Evolutionary conservation across 2,888 invertebrate species (phyloP).

Genomic region (Chloroclysta siterata): DNA sequence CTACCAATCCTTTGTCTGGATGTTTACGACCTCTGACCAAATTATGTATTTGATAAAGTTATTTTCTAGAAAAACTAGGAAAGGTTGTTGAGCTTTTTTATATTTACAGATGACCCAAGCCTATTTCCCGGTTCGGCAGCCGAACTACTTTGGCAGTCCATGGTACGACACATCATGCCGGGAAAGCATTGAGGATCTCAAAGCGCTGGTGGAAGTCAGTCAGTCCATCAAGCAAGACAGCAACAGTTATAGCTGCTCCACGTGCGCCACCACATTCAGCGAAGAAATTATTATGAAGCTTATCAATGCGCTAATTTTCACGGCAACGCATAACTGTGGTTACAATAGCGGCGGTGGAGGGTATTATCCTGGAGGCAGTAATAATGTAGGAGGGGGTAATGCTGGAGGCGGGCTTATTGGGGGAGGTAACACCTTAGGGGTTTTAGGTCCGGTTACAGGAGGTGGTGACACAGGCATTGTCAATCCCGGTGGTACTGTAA

Average conservation of each 20-base stretch:
- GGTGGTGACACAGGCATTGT: constrained; percentile 1
- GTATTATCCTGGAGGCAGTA: constrained; percentile 10
- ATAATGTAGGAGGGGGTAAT: constrained; percentile 27
- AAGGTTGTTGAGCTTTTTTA: not conserved
- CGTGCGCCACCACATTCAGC: constrained; percentile 43
- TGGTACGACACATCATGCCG: constrained; percentile 49
- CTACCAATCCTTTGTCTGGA: no score
- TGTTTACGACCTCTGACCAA: no score
- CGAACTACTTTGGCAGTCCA: constrained; percentile 17
- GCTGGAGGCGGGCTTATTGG: constrained; percentile 20
- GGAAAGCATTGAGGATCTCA: constrained; percentile 50
- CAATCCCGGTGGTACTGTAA: constrained; percentile 2
- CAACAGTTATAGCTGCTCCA: constrained; percentile 17
- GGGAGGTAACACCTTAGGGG: constrained; percentile 14
- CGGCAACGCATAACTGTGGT: constrained; percentile 56
- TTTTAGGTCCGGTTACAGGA: constrained; percentile 4
- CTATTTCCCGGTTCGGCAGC: constrained; percentile 39
- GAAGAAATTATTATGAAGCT: constrained; percentile 68
- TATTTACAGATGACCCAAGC: constrained; percentile 54
- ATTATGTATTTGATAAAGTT: no score
- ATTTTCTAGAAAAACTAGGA: no score
- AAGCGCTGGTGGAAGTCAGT: constrained; percentile 44
- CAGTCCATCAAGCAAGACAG: constrained; percentile 42
- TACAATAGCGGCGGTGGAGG: constrained; percentile 30
- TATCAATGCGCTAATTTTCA: constrained; percentile 66